These are phyloP conservation scores for Drosophila kokeensis DNA, from an alignment of 2,888 invertebrate genomes.

Conservation along the genomic window DNA sequence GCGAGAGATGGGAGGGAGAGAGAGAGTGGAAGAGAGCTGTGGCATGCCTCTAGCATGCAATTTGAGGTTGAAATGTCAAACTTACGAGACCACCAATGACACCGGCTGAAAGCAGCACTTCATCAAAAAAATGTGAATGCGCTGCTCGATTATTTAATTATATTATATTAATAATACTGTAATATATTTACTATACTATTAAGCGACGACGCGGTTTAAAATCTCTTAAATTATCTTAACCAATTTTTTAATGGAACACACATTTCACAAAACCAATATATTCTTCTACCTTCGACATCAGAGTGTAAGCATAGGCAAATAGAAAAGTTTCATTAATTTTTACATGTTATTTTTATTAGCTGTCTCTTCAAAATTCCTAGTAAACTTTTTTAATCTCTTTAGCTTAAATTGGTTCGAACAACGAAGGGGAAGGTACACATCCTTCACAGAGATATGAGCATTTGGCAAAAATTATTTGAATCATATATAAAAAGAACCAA, in stretches of 20 bases:
- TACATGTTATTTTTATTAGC: neutral
- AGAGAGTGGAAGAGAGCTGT: neutral
- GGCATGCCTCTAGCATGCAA: slow-evolving; percentile 15
- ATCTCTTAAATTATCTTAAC: neutral
- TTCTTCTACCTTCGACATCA: neutral
- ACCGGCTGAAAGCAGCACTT: slow-evolving; percentile 2
- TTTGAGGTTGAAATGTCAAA: slow-evolving; percentile 15
- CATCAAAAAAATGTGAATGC: neutral
- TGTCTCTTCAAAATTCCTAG: neutral
- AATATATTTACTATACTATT: neutral
- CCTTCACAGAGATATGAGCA: neutral
- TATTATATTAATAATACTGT: neutral
- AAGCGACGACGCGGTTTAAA: neutral
- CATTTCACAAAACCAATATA: neutral
- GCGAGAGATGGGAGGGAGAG: neutral
- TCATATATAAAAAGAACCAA: neutral
- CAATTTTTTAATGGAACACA: neutral
- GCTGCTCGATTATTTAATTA: neutral
- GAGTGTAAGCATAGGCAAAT: neutral
- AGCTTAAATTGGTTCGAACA: neutral
- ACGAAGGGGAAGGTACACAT: neutral
- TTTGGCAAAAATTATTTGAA: neutral
- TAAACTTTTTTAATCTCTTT: neutral
- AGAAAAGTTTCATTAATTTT: neutral
- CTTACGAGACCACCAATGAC: slow-evolving; percentile 19